These are phyloP conservation scores for Telmatochromis sp. DNA, from an alignment of 2,113 vertebrate species.

Conservation along the genomic window DNA sequence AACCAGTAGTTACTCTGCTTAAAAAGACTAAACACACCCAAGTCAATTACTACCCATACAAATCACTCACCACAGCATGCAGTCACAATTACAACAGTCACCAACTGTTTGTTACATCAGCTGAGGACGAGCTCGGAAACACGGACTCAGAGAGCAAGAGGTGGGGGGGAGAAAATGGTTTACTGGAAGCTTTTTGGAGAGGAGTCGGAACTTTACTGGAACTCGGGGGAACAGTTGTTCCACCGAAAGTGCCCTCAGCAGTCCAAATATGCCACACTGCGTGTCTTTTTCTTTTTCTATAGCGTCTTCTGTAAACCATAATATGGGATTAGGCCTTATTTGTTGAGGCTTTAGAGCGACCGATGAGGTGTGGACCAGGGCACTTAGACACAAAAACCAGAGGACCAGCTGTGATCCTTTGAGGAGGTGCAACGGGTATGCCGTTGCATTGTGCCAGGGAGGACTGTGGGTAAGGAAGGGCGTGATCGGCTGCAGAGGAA, in stretches of 20 bases:
- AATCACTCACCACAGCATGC: slow-evolving; percentile 54
- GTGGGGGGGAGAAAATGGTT: slow-evolving; percentile 17
- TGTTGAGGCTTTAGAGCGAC: slow-evolving; percentile 23
- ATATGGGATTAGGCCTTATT: slow-evolving; percentile 33
- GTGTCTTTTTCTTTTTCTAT: not conserved
- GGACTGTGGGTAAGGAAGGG: slow-evolving; percentile 58
- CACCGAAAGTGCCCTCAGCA: not conserved
- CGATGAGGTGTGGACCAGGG: slow-evolving; percentile 44
- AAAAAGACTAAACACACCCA: slow-evolving; percentile 68
- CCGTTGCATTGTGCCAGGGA: slow-evolving; percentile 29
- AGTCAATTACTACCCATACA: slow-evolving; percentile 71
- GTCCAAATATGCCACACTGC: slow-evolving; percentile 4
- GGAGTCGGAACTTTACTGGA: slow-evolving; percentile 49
- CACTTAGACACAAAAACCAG: slow-evolving; percentile 13
- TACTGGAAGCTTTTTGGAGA: slow-evolving; percentile 51
- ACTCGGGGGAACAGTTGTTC: slow-evolving; percentile 38
- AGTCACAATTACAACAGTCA: slow-evolving; percentile 51
- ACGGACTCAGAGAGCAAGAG: not conserved
- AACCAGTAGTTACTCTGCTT: slow-evolving; percentile 61
- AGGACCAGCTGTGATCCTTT: slow-evolving; percentile 41
- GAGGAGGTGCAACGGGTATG: slow-evolving; percentile 40
- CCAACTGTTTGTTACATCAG: slow-evolving; percentile 53
- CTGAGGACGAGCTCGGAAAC: slow-evolving; percentile 39
- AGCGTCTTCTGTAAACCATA: slow-evolving; percentile 1
- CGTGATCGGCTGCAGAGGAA: slow-evolving; percentile 37